Evolutionary conservation across 2,888 invertebrate genomes (phyloP).

Genomic region (Chesias legatella): DNA sequence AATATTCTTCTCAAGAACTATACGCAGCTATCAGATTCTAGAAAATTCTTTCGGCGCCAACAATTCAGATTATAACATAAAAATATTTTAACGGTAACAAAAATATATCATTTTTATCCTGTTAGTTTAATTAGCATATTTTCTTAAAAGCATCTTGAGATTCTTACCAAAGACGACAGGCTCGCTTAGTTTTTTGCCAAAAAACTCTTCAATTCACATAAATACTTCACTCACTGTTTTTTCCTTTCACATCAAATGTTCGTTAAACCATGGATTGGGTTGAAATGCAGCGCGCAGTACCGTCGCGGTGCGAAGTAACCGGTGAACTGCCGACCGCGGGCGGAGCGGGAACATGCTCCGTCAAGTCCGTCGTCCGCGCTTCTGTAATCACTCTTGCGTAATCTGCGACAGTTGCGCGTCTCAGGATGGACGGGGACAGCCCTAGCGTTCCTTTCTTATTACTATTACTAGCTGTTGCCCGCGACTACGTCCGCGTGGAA

Average conservation of each 20-base stretch:
- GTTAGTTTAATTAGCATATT: not conserved
- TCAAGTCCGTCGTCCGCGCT: conserved; percentile 25
- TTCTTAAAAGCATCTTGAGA: not conserved
- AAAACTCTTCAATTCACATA: conserved; percentile 46
- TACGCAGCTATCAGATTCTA: too few relatives aligned
- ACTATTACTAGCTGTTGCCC: too few relatives aligned
- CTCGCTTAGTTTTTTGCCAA: conserved; percentile 49
- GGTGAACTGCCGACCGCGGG: conserved; percentile 53
- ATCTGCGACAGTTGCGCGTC: conserved; percentile 5
- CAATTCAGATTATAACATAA: too few relatives aligned
- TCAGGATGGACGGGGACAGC: too few relatives aligned
- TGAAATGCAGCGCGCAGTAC: conserved; percentile 42
- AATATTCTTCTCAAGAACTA: too few relatives aligned
- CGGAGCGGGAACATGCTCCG: conserved; percentile 40
- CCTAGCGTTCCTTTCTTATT: too few relatives aligned
- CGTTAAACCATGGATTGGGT: conserved; percentile 21
- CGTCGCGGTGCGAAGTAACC: conserved; percentile 70
- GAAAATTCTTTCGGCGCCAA: too few relatives aligned
- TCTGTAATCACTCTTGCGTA: conserved; percentile 3
- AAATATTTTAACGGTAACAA: too few relatives aligned
- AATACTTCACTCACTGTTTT: conserved; percentile 34
- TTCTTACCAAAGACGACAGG: conserved; percentile 62
- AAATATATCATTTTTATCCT: too few relatives aligned
- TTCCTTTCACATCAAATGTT: conserved; percentile 18
- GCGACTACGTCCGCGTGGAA: too few relatives aligned